Base-by-base conservation (phyloP, 2,797 vertebrate species). In the Uromys caudimaculatus region DNA sequence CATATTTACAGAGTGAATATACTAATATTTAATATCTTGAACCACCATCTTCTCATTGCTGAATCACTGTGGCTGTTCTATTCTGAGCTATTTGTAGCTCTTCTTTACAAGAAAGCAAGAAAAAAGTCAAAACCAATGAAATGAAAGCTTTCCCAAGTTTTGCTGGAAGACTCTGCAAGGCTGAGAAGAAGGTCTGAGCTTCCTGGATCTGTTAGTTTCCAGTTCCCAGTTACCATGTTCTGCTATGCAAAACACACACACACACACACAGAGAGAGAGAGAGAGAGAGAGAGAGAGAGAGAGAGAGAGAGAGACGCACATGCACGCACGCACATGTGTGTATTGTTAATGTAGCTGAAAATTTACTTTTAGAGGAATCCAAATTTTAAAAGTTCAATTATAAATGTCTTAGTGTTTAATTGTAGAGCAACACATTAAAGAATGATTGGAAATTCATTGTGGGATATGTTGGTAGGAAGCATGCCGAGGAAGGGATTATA, bases 191-290 rank as follows among this genome's bases (percentile, higher is more conserved):
- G 91, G 35, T 32, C 29, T 17, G 84, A 85, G 21, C 3, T 56
- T 91, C 93, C 69, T 75, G 77, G 78, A 88, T 92, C 71, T 95
- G 32, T 93, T 92, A 60, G 79, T 95, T 93, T 88, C 38, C 50
- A 76, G 60, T 84, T 91, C 47, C 58, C 9, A 52, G 29, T 77
- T 21, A 86, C 24, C 89, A 16, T 78, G 23, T 87, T 92, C 27
- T 93, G 24, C 64, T 67, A 17, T 60, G 58, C 23, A 60, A 6
- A 60, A 24, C 62, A 62, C 60, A 62, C 60, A 62, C 60, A 62
- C 60, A 62, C 60, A 62, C 54, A 54, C 52, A 52, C 52, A 52
- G 10, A 44, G 44, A 44, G 44, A 44, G 44, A 44, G 44, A 52
- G 52, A 52, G 8, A 52, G 50, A 52, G 50, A 52, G 8, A 52